Percentiles rank a stretch among this genome's conserved stretches.
These are phyloP conservation scores for Cisticola juncidis DNA, from an alignment of 2,113 vertebrate species.

Conservation along the genomic window DNA sequence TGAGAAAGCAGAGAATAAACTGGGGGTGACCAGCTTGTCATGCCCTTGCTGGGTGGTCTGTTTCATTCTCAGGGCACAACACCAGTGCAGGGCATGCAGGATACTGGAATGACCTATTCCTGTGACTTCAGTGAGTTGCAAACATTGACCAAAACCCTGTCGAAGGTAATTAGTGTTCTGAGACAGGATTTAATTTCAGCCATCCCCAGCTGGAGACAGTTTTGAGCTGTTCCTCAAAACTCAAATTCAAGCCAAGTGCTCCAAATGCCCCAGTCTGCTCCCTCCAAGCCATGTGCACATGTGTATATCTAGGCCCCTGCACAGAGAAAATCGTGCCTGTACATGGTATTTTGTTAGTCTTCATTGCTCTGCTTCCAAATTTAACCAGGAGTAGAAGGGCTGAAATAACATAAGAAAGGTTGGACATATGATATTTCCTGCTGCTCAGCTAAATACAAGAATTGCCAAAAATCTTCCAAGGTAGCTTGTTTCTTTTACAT, in stretches of 20 bases:
- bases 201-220: background rate
- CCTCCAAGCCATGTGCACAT: background rate
- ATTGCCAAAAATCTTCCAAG: slow-evolving; percentile 65
- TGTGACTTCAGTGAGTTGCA: background rate
- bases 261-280: background rate
- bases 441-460: slow-evolving; percentile 55
- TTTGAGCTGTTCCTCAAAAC: background rate
- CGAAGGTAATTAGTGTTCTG: background rate
- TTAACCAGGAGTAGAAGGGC: slow-evolving; percentile 61
- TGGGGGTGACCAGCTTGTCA: background rate
- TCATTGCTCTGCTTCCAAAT: slow-evolving; percentile 44
- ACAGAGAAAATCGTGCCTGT: background rate
- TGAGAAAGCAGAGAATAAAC: background rate
- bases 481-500: slow-evolving; percentile 63
- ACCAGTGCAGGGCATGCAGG: background rate
- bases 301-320: background rate
- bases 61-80: background rate
- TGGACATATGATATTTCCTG: slow-evolving; percentile 60
- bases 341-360: slow-evolving; percentile 23
- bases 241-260: background rate
- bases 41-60: background rate
- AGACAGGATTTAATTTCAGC: background rate
- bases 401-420: slow-evolving; percentile 59
- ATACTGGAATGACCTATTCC: background rate
- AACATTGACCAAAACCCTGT: background rate